Evolutionary conservation across 2,113 vertebrate species (phyloP).

Genomic region (Periophthalmodon schlosseri): DNA sequence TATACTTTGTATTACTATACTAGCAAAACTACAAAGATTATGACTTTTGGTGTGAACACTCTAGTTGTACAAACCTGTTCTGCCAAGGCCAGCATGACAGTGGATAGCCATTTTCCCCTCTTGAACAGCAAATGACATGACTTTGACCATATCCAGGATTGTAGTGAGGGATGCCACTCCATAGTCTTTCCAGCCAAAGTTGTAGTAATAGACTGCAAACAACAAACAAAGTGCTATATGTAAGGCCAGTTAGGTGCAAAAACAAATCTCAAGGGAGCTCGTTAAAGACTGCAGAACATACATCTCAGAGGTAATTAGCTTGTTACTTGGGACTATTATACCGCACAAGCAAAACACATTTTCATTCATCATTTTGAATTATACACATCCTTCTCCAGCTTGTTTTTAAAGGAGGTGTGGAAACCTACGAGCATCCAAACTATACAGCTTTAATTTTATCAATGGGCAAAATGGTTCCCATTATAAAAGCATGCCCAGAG

Average conservation of each 20-base stretch:
- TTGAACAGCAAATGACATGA: slow-evolving; percentile 94
- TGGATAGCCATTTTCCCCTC: slow-evolving; percentile 94
- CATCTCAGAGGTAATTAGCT: background rate
- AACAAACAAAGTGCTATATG: background rate
- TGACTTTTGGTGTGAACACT: background rate
- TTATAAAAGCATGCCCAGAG: background rate
- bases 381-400: background rate
- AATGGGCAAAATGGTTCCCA: background rate
- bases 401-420: background rate
- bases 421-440: background rate
- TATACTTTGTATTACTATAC: background rate
- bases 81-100: slow-evolving; percentile 94
- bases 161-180: slow-evolving; percentile 94
- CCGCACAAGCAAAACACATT: background rate
- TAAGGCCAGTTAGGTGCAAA: background rate
- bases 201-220: slow-evolving; percentile 95
- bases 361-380: background rate
- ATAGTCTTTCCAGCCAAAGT: slow-evolving; percentile 99
- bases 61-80: slow-evolving; percentile 83
- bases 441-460: background rate
- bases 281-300: slow-evolving; percentile 37
- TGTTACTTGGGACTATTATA: slow-evolving; percentile 14
- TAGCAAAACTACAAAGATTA: background rate
- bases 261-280: slow-evolving; percentile 51
- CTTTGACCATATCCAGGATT: slow-evolving; percentile 97